Evolutionary conservation across 2,113 vertebrate species (phyloP).

Genomic region (Nesogale talazaci): DNA sequence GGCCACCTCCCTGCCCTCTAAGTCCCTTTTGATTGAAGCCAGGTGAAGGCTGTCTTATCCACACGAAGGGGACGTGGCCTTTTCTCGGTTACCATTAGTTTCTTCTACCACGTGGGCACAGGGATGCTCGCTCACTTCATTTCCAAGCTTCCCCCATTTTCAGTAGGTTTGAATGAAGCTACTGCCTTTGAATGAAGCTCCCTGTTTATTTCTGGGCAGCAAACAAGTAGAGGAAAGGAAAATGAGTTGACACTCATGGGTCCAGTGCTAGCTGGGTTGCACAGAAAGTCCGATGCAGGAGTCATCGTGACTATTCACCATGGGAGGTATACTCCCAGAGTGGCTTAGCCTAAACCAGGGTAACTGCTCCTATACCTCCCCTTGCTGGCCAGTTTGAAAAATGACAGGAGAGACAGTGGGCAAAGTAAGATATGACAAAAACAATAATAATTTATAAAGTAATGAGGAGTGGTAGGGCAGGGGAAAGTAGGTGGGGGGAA

Average conservation of each 20-base stretch:
- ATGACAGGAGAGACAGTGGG: too few species aligned
- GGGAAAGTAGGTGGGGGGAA: too few species aligned
- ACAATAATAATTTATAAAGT: too few species aligned
- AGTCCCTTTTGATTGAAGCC: conserved; percentile 80
- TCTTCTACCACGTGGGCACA: conserved; percentile 51
- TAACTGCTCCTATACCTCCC: conserved; percentile 76
- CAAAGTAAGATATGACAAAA: too few species aligned
- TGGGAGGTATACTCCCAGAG: background rate
- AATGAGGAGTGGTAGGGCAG: too few species aligned
- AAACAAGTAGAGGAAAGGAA: conserved; percentile 32
- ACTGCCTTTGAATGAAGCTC: conserved; percentile 46
- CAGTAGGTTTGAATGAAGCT: too few species aligned
- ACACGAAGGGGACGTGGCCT: conserved; percentile 58
- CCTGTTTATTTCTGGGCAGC: conserved; percentile 1
- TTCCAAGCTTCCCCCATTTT: background rate
- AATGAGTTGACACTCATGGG: background rate
- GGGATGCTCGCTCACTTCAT: conserved; percentile 15
- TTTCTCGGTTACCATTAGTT: conserved; percentile 42
- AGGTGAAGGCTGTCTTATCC: conserved; percentile 69
- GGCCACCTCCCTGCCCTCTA: conserved; percentile 61
- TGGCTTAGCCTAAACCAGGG: background rate
- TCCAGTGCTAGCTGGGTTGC: background rate
- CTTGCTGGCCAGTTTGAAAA: conserved; percentile 70
- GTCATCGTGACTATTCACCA: background rate
- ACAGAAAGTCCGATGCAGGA: background rate